Evolutionary conservation across 2,113 vertebrate species (phyloP).

Genomic region (Petromus typicus): DNA sequence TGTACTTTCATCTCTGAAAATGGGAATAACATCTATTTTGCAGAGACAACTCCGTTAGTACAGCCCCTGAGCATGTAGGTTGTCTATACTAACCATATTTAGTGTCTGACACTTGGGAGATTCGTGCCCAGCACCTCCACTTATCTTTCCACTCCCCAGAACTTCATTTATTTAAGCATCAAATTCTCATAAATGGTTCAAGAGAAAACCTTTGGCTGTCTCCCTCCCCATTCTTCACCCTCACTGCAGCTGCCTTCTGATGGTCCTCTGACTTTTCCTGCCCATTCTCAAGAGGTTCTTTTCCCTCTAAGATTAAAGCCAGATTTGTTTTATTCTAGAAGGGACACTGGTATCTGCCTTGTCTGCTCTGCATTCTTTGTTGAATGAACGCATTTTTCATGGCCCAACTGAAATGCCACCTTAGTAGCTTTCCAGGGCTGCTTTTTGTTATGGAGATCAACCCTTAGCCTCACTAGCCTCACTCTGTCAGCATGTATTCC

Average conservation of each 20-base stretch:
- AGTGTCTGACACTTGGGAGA: background rate
- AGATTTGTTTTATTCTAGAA: background rate
- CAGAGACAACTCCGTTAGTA: background rate
- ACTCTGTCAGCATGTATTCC: background rate
- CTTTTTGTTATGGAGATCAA: background rate
- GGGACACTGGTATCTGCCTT: background rate
- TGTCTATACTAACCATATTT: background rate
- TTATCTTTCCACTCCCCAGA: background rate
- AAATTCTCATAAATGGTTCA: background rate
- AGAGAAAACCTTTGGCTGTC: background rate
- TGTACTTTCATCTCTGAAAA: conserved; percentile 30
- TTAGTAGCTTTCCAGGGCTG: conserved; percentile 10
- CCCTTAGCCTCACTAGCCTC: background rate
- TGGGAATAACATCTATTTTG: background rate
- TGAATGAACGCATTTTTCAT: background rate
- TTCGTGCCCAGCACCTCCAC: background rate
- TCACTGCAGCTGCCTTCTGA: background rate
- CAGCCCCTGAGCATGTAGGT: background rate
- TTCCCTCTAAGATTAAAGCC: background rate
- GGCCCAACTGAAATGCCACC: background rate
- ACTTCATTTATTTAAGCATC: background rate
- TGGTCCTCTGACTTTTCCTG: background rate
- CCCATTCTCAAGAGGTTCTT: conserved; percentile 5
- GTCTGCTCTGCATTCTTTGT: background rate
- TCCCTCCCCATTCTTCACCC: background rate